These are phyloP conservation scores for Larimichthys polyactis DNA, from an alignment of 2,113 vertebrate species.

Conservation along the genomic window DNA sequence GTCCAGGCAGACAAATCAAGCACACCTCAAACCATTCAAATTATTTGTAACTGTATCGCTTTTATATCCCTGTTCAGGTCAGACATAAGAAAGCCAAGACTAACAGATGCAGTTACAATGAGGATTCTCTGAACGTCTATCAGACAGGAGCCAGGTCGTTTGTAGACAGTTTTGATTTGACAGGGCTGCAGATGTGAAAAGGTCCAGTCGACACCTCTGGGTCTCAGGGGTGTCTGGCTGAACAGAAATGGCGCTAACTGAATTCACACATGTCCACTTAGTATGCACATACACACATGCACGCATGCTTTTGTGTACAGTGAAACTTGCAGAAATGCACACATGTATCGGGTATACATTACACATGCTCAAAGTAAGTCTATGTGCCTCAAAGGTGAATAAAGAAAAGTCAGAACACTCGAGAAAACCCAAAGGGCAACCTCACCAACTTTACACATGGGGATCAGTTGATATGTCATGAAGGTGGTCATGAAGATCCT, in stretches of 20 bases:
- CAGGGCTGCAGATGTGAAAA: slow-evolving; percentile 45
- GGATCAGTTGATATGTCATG: no score
- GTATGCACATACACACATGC: slow-evolving; percentile 1
- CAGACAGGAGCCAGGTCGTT: slow-evolving; percentile 45
- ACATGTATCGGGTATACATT: neutral
- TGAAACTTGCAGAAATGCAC: neutral
- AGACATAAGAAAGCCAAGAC: slow-evolving; percentile 42
- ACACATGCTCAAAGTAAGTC: neutral
- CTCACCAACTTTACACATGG: no score
- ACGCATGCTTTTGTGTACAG: neutral
- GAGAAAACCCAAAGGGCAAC: no score
- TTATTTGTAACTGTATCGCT: slow-evolving; percentile 36
- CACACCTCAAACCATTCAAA: slow-evolving; percentile 40
- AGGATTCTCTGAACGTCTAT: slow-evolving; percentile 29
- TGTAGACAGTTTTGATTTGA: slow-evolving; percentile 49
- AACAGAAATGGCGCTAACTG: slow-evolving; percentile 26
- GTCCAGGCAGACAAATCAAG: slow-evolving; percentile 41
- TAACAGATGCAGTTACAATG: slow-evolving; percentile 55
- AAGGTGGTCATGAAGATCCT: no score
- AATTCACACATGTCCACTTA: slow-evolving; percentile 42
- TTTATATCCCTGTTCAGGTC: slow-evolving; percentile 13
- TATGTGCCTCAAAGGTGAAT: neutral
- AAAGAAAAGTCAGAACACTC: neutral
- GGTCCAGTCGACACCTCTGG: slow-evolving; percentile 55
- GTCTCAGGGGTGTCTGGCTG: slow-evolving; percentile 59